phyloP scores from a whole-genome alignment of 37 sponge, comb jelly and placozoan genomes.

The Bolinopsis microptera region DNA sequence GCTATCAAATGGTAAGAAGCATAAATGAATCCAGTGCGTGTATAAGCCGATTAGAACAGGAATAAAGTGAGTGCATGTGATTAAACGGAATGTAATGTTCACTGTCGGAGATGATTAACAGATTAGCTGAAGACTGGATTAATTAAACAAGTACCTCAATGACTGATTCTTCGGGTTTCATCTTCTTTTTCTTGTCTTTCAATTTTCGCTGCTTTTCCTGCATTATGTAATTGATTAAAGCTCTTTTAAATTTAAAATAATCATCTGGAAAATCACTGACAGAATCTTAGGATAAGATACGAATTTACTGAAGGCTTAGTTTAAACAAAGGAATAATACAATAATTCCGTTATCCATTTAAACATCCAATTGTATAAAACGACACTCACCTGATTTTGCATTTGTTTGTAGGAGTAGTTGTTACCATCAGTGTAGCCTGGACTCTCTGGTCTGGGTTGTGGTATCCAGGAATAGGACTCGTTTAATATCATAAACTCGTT shows the following conservation, averaged over 20 bases:
- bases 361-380: too few species aligned
- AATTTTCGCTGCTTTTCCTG: constrained; percentile 19
- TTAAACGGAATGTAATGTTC: neutral
- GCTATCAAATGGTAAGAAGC: neutral
- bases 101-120: neutral
- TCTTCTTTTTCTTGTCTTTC: constrained; percentile 52
- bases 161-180: constrained; percentile 46
- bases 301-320: too few species aligned
- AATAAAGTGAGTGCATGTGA: neutral
- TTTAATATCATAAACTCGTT: neutral
- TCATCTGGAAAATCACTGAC: too few species aligned
- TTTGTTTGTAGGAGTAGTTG: constrained; percentile 21
- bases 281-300: too few species aligned
- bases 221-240: too few species aligned
- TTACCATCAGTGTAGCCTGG: neutral
- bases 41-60: neutral
- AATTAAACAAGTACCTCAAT: too few species aligned
- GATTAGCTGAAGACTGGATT: neutral
- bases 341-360: too few species aligned
- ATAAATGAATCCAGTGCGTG: neutral
- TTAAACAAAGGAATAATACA: too few species aligned
- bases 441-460: constrained; percentile 5
- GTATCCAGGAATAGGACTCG: constrained; percentile 38
- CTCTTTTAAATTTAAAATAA: too few species aligned
- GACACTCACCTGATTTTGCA: neutral